These are phyloP conservation scores for Chionodraco myersi DNA, from an alignment of 2,113 vertebrate species.

Conservation along the genomic window DNA sequence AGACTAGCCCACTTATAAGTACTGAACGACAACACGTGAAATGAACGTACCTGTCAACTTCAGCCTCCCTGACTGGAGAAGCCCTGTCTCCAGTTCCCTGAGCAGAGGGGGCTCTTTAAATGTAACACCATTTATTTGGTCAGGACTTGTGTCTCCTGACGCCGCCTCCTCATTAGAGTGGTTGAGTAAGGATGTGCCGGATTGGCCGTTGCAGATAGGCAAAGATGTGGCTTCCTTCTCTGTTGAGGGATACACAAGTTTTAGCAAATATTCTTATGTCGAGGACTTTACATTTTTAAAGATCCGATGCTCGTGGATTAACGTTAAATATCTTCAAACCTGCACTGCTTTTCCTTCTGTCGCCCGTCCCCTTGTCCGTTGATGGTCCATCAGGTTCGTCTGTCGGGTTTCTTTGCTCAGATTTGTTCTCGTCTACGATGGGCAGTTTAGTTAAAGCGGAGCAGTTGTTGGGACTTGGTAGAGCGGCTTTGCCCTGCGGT, in stretches of 20 bases:
- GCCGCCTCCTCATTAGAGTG: conserved; percentile 48
- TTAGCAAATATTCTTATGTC: neutral
- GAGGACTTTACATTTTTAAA: too few relatives aligned
- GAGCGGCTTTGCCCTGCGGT: conserved; percentile 70
- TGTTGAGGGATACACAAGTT: conserved; percentile 45
- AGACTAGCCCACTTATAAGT: neutral
- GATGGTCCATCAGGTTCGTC: conserved; percentile 35
- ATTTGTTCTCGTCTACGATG: conserved; percentile 47
- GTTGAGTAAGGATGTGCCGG: conserved; percentile 60
- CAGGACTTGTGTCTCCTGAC: conserved; percentile 36
- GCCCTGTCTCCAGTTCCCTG: conserved; percentile 77
- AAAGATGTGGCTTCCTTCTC: conserved; percentile 51
- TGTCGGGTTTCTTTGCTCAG: conserved; percentile 21
- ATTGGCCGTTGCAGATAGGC: conserved; percentile 57
- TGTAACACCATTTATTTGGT: conserved; percentile 52
- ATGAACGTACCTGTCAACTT: conserved; percentile 78
- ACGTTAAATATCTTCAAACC: conserved; percentile 53
- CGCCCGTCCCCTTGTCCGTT: conserved; percentile 24
- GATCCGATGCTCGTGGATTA: neutral
- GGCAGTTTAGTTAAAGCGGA: conserved; percentile 43
- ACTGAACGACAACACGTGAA: neutral
- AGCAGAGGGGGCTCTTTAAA: conserved; percentile 61
- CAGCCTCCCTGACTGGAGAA: conserved; percentile 84
- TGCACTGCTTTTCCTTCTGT: conserved; percentile 41
- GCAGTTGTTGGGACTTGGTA: conserved; percentile 31